A percentile compares a stretch with the other conserved stretches of the same genome.
phyloP scores from a whole-genome alignment of 2,113 vertebrate species.

The Oenanthe oenanthe region DNA sequence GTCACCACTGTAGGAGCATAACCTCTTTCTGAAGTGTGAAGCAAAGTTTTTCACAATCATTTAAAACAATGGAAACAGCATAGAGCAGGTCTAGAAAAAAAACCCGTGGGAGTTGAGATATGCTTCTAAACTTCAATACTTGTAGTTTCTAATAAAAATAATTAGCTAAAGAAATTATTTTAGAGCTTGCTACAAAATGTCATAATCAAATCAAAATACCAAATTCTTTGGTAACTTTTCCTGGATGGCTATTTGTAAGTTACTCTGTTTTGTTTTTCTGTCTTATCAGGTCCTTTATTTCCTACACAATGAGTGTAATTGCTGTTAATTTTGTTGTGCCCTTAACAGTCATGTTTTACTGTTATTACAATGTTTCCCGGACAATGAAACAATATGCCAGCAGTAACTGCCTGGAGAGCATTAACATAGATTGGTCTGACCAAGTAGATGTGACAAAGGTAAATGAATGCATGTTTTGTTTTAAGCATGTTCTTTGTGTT shows the following conservation, averaged over 20 bases:
- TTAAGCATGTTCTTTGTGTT: not conserved
- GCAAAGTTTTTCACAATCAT: not conserved
- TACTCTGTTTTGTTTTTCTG: slow-evolving; percentile 61
- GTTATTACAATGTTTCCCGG: slow-evolving; percentile 90
- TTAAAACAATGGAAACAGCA: not conserved
- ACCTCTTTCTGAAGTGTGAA: not conserved
- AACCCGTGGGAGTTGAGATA: not conserved
- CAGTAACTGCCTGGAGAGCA: slow-evolving; percentile 75
- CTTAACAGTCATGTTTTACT: slow-evolving; percentile 93
- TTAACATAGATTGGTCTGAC: slow-evolving; percentile 90
- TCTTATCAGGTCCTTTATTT: slow-evolving; percentile 89
- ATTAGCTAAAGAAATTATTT: not conserved
- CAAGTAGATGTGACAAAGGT: slow-evolving; percentile 94
- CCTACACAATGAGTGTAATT: slow-evolving; percentile 95
- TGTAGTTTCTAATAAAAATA: not conserved
- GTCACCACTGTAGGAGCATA: not conserved
- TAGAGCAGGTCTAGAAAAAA: not conserved
- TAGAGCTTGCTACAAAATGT: not conserved
- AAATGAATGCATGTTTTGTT: not conserved
- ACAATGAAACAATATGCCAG: slow-evolving; percentile 80
- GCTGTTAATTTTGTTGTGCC: slow-evolving; percentile 90
- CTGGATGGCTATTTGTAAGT: slow-evolving; percentile 46
- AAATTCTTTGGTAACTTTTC: not conserved
- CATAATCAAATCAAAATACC: not conserved
- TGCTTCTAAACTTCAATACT: not conserved